Evolutionary conservation across 2,888 invertebrate genomes (phyloP).

Genomic region (Onthophagus sagittarius): DNA sequence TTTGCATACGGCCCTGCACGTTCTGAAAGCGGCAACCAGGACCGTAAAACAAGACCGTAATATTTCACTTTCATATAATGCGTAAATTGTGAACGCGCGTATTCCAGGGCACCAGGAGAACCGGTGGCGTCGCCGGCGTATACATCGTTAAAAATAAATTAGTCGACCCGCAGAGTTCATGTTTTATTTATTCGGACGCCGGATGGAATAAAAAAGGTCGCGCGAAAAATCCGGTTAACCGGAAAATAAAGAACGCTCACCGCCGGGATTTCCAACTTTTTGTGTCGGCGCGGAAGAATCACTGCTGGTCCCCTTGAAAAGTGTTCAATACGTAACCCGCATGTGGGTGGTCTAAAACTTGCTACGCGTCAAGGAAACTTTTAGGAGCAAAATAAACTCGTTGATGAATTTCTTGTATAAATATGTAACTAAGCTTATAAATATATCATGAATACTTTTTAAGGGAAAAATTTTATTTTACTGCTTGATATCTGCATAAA

Average conservation of each 20-base stretch:
- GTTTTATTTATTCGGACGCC: conserved; percentile 10
- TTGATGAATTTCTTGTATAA: neutral
- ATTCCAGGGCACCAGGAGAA: neutral
- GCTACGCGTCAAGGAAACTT: neutral
- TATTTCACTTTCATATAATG: conserved; percentile 13
- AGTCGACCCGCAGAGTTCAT: conserved; percentile 1
- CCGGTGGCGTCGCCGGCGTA: neutral
- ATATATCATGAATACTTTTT: neutral
- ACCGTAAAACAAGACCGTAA: conserved; percentile 7
- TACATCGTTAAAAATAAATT: conserved; percentile 11
- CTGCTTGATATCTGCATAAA: neutral
- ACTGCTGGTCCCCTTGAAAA: neutral
- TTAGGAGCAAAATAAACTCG: neutral
- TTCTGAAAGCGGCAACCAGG: neutral
- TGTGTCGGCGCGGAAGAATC: neutral
- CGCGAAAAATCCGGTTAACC: conserved; percentile 8
- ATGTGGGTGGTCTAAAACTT: neutral
- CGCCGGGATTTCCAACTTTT: neutral
- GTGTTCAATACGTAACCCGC: neutral
- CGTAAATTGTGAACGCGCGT: conserved; percentile 11
- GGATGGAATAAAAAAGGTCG: neutral
- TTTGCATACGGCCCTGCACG: neutral
- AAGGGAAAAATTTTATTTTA: too few species aligned
- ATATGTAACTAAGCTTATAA: neutral
- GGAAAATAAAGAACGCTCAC: conserved; percentile 7